A percentile compares a stretch with the other conserved stretches of the same genome.
Conservation (phyloP, 2,113 vertebrate genomes). For the Carollia perspicillata region DNA sequence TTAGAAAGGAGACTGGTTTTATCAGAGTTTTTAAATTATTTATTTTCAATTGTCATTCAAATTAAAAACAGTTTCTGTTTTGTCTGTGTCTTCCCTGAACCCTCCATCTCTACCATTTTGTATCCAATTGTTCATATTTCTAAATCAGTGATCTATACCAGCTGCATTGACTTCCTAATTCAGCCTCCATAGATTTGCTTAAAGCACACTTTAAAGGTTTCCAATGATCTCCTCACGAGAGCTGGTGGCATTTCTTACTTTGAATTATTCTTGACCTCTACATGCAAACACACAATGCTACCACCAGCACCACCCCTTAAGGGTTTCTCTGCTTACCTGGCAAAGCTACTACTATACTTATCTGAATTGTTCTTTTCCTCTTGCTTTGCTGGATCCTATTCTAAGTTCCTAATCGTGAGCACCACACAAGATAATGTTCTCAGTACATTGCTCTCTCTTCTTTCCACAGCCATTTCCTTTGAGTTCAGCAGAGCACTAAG, state of each 20-base stretch:
- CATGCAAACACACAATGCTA: neutral
- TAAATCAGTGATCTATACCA: neutral
- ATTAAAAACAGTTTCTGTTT: neutral
- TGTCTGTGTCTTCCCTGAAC: too few species aligned
- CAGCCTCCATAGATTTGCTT: neutral
- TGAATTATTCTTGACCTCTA: neutral
- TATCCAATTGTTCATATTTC: neutral
- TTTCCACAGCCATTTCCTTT: neutral
- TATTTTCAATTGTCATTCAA: neutral
- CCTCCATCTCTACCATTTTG: neutral
- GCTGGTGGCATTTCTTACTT: neutral
- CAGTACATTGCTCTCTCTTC: neutral
- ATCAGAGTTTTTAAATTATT: neutral
- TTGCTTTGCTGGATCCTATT: neutral
- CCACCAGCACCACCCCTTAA: neutral
- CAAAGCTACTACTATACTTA: neutral
- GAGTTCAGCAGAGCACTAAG: neutral
- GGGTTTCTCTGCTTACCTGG: neutral
- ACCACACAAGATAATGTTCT: neutral
- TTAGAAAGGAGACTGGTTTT: neutral
- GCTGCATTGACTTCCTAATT: neutral
- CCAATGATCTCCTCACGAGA: neutral
- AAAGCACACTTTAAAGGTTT: neutral
- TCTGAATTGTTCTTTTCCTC: neutral
- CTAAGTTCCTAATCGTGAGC: neutral